Evolutionary conservation across 2,888 invertebrate species (phyloP), one percentile per base, ranked within the genome.

Genomic region (Drosophila subquinaria): DNA sequence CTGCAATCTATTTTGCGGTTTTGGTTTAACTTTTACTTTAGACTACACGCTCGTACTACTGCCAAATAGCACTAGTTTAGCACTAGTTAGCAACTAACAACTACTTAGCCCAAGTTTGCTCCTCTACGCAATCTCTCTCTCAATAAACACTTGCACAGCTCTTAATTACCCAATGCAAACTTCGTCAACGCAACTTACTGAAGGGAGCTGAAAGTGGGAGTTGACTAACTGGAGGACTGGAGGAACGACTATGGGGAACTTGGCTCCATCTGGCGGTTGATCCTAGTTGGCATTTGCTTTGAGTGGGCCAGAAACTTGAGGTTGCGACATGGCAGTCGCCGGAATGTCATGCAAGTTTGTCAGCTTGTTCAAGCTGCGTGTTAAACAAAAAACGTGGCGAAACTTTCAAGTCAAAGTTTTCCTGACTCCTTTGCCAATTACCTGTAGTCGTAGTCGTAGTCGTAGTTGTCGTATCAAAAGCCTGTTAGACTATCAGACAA

Each of bases 151-250:
- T 88, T 86, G 84, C 79, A 71, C 89, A 84, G 84, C 87, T 88
- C 84, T 84, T 84, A 84, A 88, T 88, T 88, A 84, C 89, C 84
- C 89, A 86, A 86, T 88, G 89, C 84, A 84, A 84, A 84, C 82
- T 88, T 85, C 73, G 75, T 70, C 73, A 77, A 70, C 74, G 73
- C 57, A 82, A 72, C 57, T 57, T 61, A 55, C 51, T 38, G 10
- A 56, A 23, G 36, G 45, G 27, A 50, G 20, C 13, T 47, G 8
- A 8, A 6, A 20, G 50, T 2, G 17, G 15, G 23, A 27, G 20
- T 9, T 20, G 17, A 17, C 17, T 33, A 62, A 20, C 15, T 57
- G 17, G 27, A 10, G 45, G 70, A 27, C n/a, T 57, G 30, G 30
- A 10, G 45, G 33, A 56, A 33, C 43, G 27, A 13, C 53, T 23